phyloP scores from a whole-genome alignment of 2,888 invertebrate genomes.

The Phortica okadai region DNA sequence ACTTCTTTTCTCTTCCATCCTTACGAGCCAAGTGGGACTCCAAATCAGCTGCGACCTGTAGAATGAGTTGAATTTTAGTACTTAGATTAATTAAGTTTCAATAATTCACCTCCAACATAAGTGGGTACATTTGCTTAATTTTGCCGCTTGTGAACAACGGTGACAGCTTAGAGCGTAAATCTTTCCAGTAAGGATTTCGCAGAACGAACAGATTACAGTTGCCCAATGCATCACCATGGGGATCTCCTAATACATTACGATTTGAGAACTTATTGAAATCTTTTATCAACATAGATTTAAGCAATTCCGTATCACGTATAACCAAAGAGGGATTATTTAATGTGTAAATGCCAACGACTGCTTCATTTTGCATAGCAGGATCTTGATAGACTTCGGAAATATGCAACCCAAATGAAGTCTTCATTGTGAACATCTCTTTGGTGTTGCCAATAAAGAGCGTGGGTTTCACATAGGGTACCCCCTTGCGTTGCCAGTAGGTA shows the following conservation, averaged over 20 bases:
- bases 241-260: constrained; percentile 69
- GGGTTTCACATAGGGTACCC: constrained; percentile 73
- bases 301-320: constrained; percentile 74
- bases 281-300: constrained; percentile 76
- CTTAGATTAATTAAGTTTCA: too few species aligned
- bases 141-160: constrained; percentile 77
- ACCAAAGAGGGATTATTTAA: constrained; percentile 75
- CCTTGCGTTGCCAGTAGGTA: constrained; percentile 72
- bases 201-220: constrained; percentile 76
- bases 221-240: constrained; percentile 73
- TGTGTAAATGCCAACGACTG: constrained; percentile 72
- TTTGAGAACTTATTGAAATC: constrained; percentile 76
- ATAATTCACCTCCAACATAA: constrained; percentile 66
- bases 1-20: constrained; percentile 38
- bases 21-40: constrained; percentile 54
- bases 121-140: constrained; percentile 74
- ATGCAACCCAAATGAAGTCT: constrained; percentile 61
- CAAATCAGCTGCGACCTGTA: constrained; percentile 63
- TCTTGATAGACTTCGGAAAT: constrained; percentile 65
- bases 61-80: too few species aligned
- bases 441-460: constrained; percentile 76
- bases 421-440: constrained; percentile 62
- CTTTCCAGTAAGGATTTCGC: constrained; percentile 76
- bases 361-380: constrained; percentile 45
- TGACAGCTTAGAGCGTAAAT: constrained; percentile 75